These are phyloP conservation scores for Mormoops blainvillei DNA, from an alignment of 2,113 vertebrate species.

Conservation along the genomic window DNA sequence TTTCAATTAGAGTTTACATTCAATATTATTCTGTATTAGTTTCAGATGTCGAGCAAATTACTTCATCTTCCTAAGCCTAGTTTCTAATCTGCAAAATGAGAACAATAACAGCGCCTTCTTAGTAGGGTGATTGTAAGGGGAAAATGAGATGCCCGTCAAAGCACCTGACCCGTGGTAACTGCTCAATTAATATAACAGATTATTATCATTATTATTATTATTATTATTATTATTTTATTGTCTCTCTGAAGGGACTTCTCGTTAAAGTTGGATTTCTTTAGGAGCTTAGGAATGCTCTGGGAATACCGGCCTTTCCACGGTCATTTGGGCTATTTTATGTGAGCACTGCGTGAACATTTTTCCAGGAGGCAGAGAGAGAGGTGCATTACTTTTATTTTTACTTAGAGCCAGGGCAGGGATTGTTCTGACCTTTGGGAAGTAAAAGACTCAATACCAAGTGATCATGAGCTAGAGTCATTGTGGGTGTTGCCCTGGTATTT, in stretches of 20 bases:
- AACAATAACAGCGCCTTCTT: not conserved
- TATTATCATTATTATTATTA: not conserved
- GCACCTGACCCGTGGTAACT: not conserved
- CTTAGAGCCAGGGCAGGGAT: not conserved
- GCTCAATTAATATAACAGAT: not conserved
- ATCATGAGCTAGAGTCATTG: not conserved
- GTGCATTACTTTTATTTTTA: not conserved
- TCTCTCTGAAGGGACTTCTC: not conserved
- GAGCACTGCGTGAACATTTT: not conserved
- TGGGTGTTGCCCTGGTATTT: not conserved
- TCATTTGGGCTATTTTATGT: not conserved
- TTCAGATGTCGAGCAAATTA: not conserved
- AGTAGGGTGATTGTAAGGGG: not conserved
- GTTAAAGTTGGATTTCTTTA: not conserved
- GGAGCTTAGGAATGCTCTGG: not conserved
- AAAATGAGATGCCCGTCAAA: not conserved
- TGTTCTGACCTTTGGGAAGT: not conserved
- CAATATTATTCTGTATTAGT: not conserved
- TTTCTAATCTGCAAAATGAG: constrained; percentile 38
- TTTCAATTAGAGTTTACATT: not conserved
- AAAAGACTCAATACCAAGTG: not conserved
- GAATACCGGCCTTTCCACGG: not conserved
- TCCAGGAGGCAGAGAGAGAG: not conserved
- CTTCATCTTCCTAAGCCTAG: not conserved
- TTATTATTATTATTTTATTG: not conserved